These are phyloP conservation scores for Endomychus coccineus DNA, from an alignment of 2,888 invertebrate genomes.

Conservation along the genomic window DNA sequence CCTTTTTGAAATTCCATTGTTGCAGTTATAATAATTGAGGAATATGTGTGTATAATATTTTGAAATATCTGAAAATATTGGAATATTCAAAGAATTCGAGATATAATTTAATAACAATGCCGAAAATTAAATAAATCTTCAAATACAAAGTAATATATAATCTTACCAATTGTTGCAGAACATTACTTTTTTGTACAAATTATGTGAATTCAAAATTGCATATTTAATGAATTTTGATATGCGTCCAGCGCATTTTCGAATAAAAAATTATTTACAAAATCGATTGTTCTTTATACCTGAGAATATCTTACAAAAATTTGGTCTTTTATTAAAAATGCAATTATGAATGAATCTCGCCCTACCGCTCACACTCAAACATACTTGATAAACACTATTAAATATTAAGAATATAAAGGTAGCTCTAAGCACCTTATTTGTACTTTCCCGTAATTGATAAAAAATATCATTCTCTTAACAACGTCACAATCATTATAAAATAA, in stretches of 20 bases:
- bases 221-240: slow-evolving; percentile 30
- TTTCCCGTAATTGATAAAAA: slow-evolving; percentile 36
- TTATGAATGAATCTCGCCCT: slow-evolving; percentile 13
- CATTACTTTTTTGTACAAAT: neutral
- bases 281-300: slow-evolving; percentile 34
- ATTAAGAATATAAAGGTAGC: slow-evolving; percentile 12
- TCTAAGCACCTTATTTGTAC: slow-evolving; percentile 37
- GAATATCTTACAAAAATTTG: no score
- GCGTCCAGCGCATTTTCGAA: slow-evolving; percentile 29
- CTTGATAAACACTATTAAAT: slow-evolving; percentile 10
- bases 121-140: no score
- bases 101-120: no score
- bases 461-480: slow-evolving; percentile 33
- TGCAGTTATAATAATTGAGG: no score
- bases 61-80: no score
- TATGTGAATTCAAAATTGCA: slow-evolving; percentile 22
- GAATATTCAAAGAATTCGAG: no score
- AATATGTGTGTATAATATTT: no score
- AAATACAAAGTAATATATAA: slow-evolving; percentile 1
- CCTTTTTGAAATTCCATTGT: no score
- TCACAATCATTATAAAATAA: slow-evolving; percentile 37
- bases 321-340: slow-evolving; percentile 26
- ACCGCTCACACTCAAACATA: slow-evolving; percentile 1
- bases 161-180: neutral
- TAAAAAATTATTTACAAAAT: slow-evolving; percentile 22